phyloP scores from a whole-genome alignment of 2,113 vertebrate genomes.

The Strigops habroptila region DNA sequence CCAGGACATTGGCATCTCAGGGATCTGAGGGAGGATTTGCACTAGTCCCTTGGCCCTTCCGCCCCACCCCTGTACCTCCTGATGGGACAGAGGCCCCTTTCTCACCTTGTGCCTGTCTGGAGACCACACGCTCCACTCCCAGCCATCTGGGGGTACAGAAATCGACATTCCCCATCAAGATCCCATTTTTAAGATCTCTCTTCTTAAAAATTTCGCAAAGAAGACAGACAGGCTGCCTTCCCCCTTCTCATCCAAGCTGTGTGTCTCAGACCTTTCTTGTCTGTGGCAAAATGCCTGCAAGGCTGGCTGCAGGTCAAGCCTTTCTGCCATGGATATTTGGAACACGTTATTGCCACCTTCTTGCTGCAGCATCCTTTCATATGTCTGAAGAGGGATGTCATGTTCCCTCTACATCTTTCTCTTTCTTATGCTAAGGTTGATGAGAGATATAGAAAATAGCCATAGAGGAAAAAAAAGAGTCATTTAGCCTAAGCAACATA shows the following conservation, averaged over 20 bases:
- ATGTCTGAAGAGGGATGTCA: neutral
- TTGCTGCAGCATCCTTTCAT: neutral
- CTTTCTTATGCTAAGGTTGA: neutral
- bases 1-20: fast-evolving
- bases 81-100: neutral
- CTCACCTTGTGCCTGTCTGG: neutral
- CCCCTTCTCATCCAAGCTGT: neutral
- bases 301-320: neutral
- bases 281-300: neutral
- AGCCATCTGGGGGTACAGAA: neutral
- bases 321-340: neutral
- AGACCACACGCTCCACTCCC: neutral
- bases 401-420: neutral
- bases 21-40: neutral
- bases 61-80: neutral
- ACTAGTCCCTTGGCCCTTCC: too few species aligned
- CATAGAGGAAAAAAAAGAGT: neutral
- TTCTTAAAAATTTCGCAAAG: neutral
- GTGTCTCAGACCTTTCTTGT: neutral
- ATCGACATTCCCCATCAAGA: neutral
- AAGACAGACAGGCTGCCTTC: neutral
- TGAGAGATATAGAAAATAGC: neutral
- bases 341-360: neutral
- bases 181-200: neutral
- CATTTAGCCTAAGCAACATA: neutral